A percentile compares a stretch with the other conserved stretches of the same genome.
These are phyloP conservation scores for Clarias gariepinus DNA, from an alignment of 2,113 vertebrate genomes.

Conservation along the genomic window DNA sequence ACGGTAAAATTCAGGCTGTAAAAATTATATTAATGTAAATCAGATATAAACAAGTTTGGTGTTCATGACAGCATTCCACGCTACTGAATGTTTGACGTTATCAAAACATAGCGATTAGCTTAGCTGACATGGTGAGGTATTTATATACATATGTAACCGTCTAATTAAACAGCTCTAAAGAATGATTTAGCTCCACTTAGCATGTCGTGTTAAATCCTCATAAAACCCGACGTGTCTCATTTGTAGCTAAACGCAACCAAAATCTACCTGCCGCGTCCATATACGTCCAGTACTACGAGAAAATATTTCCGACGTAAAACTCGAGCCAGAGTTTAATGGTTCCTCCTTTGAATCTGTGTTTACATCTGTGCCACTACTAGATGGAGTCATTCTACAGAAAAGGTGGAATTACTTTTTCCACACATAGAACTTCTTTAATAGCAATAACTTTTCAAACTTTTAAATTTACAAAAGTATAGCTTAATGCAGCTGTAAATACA, in stretches of 20 bases:
- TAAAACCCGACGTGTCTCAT: background rate
- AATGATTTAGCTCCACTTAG: no score
- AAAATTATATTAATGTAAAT: background rate
- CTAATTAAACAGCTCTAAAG: background rate
- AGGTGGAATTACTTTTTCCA: no score
- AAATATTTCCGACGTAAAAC: constrained; percentile 26
- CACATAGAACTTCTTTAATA: no score
- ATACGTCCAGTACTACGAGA: background rate
- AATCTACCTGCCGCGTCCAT: constrained; percentile 16
- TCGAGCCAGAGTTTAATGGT: background rate
- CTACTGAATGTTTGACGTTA: background rate
- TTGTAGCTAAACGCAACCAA: background rate
- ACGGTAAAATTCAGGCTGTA: background rate
- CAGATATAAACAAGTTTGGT: background rate
- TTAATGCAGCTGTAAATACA: no score
- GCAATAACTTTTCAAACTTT: no score
- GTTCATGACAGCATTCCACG: background rate
- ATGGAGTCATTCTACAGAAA: no score
- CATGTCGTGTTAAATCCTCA: background rate
- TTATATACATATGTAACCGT: background rate
- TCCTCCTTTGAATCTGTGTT: background rate
- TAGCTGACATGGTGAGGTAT: background rate
- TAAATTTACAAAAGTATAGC: no score
- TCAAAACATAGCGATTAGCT: constrained; percentile 18
- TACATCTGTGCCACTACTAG: background rate